A percentile compares a stretch with the other conserved stretches of the same genome.
These are phyloP conservation scores for Notarius quadriscutis DNA, from an alignment of 2,113 vertebrate species.

Conservation along the genomic window DNA sequence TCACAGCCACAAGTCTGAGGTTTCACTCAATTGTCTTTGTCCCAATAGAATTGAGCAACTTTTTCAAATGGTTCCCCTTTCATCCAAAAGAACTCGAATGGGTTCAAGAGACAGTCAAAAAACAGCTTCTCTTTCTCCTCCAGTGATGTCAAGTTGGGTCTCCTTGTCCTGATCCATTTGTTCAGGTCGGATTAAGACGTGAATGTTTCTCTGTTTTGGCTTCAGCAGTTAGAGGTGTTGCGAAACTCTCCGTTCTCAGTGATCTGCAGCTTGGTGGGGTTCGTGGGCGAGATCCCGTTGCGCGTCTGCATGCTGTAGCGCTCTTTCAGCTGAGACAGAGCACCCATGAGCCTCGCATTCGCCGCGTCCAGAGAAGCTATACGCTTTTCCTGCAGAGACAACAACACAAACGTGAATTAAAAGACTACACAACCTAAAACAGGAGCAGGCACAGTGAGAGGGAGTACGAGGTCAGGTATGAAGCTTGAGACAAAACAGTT, in stretches of 20 bases:
- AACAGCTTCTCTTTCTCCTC: not conserved
- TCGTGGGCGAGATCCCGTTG: constrained; percentile 99
- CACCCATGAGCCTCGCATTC: constrained; percentile 95
- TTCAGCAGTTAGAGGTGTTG: constrained; percentile 97
- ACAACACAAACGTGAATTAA: not conserved
- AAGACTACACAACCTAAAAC: not conserved
- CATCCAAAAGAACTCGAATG: not conserved
- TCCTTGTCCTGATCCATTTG: not conserved
- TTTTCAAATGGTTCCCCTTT: not conserved
- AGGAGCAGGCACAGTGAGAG: not conserved
- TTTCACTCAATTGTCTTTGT: not conserved
- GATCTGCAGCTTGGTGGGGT: constrained; percentile 99
- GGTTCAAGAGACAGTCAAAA: not conserved
- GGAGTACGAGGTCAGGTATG: not conserved
- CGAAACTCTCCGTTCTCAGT: constrained; percentile 99
- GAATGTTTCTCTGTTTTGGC: not conserved
- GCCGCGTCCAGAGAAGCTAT: constrained; percentile 94
- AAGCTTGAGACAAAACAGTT: not conserved
- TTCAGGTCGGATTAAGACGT: constrained; percentile 1
- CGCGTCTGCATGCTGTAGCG: constrained; percentile 99
- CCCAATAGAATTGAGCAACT: constrained; percentile 4
- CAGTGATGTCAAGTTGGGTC: not conserved
- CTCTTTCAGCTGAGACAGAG: constrained; percentile 97
- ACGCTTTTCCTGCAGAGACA: constrained; percentile 86
- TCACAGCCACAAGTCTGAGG: not conserved